Conservation (phyloP, 1,140 invertebrate genomes). For the Drosophila parabipectinata region DNA sequence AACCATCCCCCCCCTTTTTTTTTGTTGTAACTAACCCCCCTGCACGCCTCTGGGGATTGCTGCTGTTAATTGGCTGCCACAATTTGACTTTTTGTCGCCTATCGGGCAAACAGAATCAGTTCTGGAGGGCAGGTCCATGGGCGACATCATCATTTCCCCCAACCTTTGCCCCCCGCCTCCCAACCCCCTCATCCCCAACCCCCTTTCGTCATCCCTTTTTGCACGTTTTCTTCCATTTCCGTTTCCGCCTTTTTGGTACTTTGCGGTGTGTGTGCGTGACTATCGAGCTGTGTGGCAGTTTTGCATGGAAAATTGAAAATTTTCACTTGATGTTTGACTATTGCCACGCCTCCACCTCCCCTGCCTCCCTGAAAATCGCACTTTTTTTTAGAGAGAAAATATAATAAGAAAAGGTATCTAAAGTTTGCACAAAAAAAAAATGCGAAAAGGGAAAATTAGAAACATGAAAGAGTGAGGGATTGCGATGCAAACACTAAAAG, state of each 20-base stretch:
- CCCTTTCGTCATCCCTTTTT: background rate
- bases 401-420: background rate
- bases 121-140: constrained; percentile 38
- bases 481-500: background rate
- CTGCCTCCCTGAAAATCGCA: no score
- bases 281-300: constrained; percentile 76
- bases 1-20: background rate
- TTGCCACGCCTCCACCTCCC: background rate
- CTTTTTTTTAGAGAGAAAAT: background rate
- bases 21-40: background rate
- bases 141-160: constrained; percentile 43
- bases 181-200: no score
- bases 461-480: background rate
- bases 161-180: background rate
- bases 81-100: constrained; percentile 81
- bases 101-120: constrained; percentile 79
- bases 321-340: constrained; percentile 74
- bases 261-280: constrained; percentile 62
- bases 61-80: constrained; percentile 81
- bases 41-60: constrained; percentile 20
- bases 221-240: constrained; percentile 13
- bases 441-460: constrained; percentile 1
- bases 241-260: constrained; percentile 14
- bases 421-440: constrained; percentile 1
- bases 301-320: constrained; percentile 81